Base-by-base conservation (phyloP, 2,888 invertebrate species). In the Chrysotoxum bicinctum region DNA sequence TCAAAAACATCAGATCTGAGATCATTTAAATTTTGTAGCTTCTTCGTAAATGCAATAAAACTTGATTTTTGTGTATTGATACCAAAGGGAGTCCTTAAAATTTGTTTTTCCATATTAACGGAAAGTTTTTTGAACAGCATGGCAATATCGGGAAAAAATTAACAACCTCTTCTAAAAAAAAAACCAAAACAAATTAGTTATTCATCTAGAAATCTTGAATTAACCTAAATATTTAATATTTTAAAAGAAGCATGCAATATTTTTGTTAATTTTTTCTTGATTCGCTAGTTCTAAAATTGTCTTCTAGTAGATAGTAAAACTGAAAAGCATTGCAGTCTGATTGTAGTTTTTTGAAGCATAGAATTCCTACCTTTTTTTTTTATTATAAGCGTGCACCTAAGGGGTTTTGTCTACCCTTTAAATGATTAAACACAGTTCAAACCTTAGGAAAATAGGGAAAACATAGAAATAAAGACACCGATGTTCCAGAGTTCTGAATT, bases 71-170 rank as follows among this genome's bases (percentile, higher is more conserved):
- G 1, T 43, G 19, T 3, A 19, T 16, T 43, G 43, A 8, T 19
- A 21, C 21, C 23, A 3, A 50, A 54, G 16, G 16, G 30, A 12
- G 30, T 19, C 30, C 5, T 35, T 35, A n/a, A n/a, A n/a, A 58
- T 2, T 58, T 50, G 14, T 35, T 35, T 54, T 54, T 54, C n/a
- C 37, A 14, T 1, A 30, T 26, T 6, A 23, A 26, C 6, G 12
- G 21, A 23, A n/a, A 16, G 3, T 30, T 43, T 62, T 6, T 30
- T 6, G 62, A n/a, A 26, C 56, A 9, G 5, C 7, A 8, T 40
- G 50, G 19, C 10, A 3, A 58, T 73, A 26, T 73, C 52, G 77
- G 82, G 73, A 68, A 77, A 78, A 82, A 81, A 73, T 60, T 23
- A 82, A 77, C 82, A 73, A 73, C 82, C 82, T 69, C 7, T 58